phyloP scores from a whole-genome alignment of 2,113 vertebrate species.

The Tetrax tetrax region DNA sequence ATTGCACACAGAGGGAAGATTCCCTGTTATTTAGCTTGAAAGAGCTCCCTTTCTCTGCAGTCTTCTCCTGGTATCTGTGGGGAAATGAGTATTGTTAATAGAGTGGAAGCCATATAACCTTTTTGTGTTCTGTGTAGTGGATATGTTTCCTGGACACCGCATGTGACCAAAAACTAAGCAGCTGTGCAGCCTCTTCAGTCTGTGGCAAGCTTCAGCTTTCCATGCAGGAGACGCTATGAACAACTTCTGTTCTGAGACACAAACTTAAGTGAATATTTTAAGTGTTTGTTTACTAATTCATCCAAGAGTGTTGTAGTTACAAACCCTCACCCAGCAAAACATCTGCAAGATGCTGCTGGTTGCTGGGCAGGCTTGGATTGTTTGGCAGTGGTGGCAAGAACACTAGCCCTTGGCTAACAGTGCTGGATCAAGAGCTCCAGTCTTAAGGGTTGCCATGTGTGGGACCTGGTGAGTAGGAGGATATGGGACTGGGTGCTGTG shows the following conservation, averaged over 20 bases:
- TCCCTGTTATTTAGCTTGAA: background rate
- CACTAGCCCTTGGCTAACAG: background rate
- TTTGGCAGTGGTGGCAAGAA: background rate
- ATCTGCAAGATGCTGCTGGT: background rate
- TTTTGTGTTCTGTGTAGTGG: rapidly evolving
- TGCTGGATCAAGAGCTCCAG: background rate
- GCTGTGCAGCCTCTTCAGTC: background rate
- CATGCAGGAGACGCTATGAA: background rate
- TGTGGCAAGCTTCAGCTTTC: background rate
- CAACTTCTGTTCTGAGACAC: background rate
- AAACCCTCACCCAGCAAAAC: background rate
- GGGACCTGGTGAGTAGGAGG: background rate
- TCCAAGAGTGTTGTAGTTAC: background rate
- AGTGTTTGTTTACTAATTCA: background rate
- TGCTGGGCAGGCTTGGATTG: background rate
- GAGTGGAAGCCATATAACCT: background rate
- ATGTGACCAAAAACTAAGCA: background rate
- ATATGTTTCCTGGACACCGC: background rate
- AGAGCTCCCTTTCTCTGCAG: background rate
- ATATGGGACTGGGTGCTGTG: background rate
- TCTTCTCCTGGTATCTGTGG: background rate
- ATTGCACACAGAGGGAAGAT: background rate
- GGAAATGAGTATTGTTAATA: background rate
- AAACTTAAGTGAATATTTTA: background rate
- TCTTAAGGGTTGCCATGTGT: background rate